Conservation (phyloP, 2,797 vertebrate genomes). For the Stomatorhinus walkeri region DNA sequence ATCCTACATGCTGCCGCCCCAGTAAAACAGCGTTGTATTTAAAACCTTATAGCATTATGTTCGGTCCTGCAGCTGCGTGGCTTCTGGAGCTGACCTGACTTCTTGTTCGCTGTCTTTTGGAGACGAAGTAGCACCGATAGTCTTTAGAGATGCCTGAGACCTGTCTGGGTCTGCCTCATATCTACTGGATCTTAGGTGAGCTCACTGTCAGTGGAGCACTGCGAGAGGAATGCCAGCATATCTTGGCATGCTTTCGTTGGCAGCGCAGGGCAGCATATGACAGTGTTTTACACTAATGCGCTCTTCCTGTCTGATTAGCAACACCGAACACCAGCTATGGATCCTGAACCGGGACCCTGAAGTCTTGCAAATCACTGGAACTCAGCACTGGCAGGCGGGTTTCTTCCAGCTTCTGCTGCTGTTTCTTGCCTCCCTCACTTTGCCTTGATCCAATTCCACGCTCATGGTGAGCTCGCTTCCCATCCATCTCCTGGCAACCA, state of each 20-base stretch:
- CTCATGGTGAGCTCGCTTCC: neutral
- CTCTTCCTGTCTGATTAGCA: neutral
- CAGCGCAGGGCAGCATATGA: neutral
- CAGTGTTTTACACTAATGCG: neutral
- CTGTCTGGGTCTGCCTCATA: neutral
- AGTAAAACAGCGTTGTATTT: neutral
- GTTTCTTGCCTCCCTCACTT: neutral
- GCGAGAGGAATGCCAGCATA: neutral
- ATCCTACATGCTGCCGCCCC: neutral
- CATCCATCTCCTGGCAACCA: constrained; percentile 8
- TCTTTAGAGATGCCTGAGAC: neutral
- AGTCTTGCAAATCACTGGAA: neutral
- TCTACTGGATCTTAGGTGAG: neutral
- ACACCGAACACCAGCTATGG: neutral
- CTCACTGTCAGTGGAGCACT: neutral
- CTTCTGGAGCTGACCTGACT: neutral
- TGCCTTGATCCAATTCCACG: neutral
- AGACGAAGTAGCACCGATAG: neutral
- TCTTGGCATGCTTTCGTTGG: neutral
- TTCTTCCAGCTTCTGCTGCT: neutral
- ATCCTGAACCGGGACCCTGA: neutral
- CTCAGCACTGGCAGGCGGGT: neutral
- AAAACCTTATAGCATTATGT: neutral
- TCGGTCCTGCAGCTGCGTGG: neutral
- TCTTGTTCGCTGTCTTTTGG: neutral